Evolutionary conservation across 30 jellyfish, hydroid and myxozoan genomes (phyloP).

Genomic region (Catostylus mosaicus): DNA sequence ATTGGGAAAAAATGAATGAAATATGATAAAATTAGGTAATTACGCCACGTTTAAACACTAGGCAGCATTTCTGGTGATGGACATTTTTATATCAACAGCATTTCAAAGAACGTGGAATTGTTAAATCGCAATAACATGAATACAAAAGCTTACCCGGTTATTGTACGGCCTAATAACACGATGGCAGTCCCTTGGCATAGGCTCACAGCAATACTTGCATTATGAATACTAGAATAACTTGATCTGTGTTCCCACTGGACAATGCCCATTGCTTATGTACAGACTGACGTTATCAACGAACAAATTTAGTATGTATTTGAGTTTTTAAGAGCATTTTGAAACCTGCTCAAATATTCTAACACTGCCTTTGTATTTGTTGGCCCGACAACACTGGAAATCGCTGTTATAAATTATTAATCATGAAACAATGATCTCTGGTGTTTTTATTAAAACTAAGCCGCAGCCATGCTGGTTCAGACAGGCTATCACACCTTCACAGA

Average conservation of each 20-base stretch:
- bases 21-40: too few species aligned
- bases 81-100: too few species aligned
- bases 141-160: neutral
- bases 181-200: neutral
- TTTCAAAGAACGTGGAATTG: too few species aligned
- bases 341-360: constrained; percentile 44
- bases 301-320: neutral
- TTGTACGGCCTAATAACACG: neutral
- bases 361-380: constrained; percentile 43
- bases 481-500: constrained; percentile 1
- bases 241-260: too few species aligned
- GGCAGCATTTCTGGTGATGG: too few species aligned
- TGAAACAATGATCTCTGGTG: constrained; percentile 58
- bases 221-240: neutral
- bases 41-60: too few species aligned
- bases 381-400: constrained; percentile 39
- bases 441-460: constrained; percentile 34
- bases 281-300: neutral
- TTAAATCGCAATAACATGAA: neutral
- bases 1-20: too few species aligned
- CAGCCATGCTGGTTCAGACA: constrained; percentile 43
- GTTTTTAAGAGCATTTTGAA: neutral
- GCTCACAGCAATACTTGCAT: neutral
- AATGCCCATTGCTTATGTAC: neutral
- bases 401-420: constrained; percentile 45